These are phyloP conservation scores for Siniperca obscura DNA, from an alignment of 2,797 vertebrate genomes.

Conservation along the genomic window DNA sequence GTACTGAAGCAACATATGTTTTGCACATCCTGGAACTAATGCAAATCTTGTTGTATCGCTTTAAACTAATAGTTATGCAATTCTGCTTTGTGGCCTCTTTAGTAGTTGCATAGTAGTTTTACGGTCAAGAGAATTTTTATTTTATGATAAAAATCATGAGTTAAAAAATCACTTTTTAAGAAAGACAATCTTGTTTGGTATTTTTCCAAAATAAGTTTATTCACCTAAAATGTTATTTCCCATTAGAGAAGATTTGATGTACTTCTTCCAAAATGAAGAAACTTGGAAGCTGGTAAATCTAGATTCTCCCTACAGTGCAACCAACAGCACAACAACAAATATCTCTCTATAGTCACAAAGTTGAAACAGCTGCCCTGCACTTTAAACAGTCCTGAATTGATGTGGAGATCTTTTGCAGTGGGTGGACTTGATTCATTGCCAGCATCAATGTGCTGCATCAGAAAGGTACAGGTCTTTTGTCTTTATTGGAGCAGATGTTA, in stretches of 20 bases:
- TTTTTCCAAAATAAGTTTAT: slow-evolving; percentile 9
- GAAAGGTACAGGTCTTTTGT: slow-evolving; percentile 19
- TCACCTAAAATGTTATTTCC: slow-evolving; percentile 1
- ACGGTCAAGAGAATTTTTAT: neutral
- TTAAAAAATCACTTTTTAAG: neutral
- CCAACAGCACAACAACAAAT: slow-evolving; percentile 37
- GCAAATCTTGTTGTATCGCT: neutral
- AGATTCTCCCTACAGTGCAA: neutral
- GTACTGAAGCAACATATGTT: neutral
- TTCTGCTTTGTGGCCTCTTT: neutral
- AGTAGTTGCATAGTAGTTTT: neutral
- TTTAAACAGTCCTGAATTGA: slow-evolving; percentile 14
- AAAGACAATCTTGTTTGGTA: neutral
- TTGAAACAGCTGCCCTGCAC: slow-evolving; percentile 32
- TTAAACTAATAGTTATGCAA: neutral
- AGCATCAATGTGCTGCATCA: slow-evolving; percentile 9
- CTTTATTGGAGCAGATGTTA: slow-evolving; percentile 21
- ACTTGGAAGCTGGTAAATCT: neutral
- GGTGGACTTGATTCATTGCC: slow-evolving; percentile 7
- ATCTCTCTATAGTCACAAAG: slow-evolving; percentile 13
- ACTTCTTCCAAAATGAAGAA: slow-evolving; percentile 15
- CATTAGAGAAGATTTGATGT: slow-evolving; percentile 16
- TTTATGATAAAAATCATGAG: neutral
- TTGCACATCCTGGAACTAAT: neutral
- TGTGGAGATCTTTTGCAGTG: slow-evolving; percentile 16